These are phyloP conservation scores for Erebia ligea DNA, from an alignment of 2,888 invertebrate species.

Conservation along the genomic window DNA sequence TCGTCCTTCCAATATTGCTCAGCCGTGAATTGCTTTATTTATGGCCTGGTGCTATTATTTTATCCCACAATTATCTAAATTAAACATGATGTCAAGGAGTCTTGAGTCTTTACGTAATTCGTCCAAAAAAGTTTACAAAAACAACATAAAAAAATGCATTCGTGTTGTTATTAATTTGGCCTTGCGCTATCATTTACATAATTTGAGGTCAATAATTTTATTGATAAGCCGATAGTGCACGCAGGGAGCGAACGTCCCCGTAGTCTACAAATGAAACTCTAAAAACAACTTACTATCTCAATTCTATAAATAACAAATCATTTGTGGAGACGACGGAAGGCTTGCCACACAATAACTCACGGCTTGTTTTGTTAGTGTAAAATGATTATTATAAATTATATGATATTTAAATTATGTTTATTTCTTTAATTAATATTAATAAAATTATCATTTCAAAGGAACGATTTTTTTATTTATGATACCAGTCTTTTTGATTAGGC, in stretches of 20 bases:
- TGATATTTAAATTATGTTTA: no score
- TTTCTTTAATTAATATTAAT: no score
- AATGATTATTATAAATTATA: no score
- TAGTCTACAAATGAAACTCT: conserved; percentile 60
- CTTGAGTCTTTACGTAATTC: no score
- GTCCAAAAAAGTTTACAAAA: not conserved
- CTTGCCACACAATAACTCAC: conserved; percentile 44
- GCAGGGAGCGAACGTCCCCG: conserved; percentile 47
- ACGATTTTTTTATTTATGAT: no score
- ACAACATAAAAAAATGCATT: conserved; percentile 3
- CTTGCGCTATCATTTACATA: conserved; percentile 47
- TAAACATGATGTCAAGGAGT: no score
- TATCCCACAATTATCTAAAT: no score
- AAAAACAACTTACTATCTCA: conserved; percentile 67
- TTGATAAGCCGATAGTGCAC: conserved; percentile 43
- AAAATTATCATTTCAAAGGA: no score
- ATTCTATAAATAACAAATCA: conserved; percentile 72
- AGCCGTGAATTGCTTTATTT: no score
- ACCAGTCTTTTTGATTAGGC: no score
- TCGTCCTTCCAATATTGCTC: no score
- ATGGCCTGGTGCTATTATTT: no score
- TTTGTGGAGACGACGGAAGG: conserved; percentile 64
- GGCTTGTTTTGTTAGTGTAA: not conserved
- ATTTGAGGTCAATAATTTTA: conserved; percentile 49
- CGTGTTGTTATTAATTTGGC: conserved; percentile 33